Conservation (phyloP, 2,888 invertebrate species). For the Eumerus sabulonum region DNA sequence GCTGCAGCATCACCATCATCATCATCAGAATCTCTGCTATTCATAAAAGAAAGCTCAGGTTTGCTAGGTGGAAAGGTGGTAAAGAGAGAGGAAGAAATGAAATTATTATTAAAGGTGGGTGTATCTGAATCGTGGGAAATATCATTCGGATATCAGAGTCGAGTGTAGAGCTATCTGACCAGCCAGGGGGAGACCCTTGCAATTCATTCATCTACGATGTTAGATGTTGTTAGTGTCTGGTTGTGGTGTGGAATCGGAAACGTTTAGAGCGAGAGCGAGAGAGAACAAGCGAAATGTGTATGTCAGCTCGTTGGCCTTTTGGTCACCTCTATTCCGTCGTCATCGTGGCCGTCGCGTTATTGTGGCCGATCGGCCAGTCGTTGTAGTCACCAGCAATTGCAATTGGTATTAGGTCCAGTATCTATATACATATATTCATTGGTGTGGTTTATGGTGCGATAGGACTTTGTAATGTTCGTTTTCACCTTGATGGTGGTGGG, state of each 20-base stretch:
- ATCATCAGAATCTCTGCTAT: constrained; percentile 55
- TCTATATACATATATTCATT: too few species aligned
- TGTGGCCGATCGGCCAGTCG: constrained; percentile 43
- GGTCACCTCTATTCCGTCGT: constrained; percentile 62
- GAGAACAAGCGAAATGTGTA: constrained; percentile 61
- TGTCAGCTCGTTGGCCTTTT: constrained; percentile 69
- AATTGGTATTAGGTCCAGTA: constrained; percentile 58
- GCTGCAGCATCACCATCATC: constrained; percentile 56
- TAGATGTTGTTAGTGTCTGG: constrained; percentile 64
- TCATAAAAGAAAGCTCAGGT: constrained; percentile 62
- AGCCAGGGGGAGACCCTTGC: constrained; percentile 49
- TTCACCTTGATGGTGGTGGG: constrained; percentile 39
- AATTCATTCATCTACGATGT: constrained; percentile 67
- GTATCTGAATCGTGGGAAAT: constrained; percentile 71
- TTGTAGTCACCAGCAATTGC: constrained; percentile 20
- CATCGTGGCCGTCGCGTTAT: constrained; percentile 33
- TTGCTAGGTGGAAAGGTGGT: background rate
- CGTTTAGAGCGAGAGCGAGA: constrained; percentile 49
- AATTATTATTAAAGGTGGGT: constrained; percentile 70
- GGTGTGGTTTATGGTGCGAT: constrained; percentile 64
- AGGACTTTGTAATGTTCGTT: constrained; percentile 59
- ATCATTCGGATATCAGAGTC: constrained; percentile 60
- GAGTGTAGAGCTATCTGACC: constrained; percentile 38
- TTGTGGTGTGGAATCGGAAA: constrained; percentile 66
- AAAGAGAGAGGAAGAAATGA: constrained; percentile 56